Conservation (phyloP, 2,888 invertebrate species). For the Tortrix viridana region DNA sequence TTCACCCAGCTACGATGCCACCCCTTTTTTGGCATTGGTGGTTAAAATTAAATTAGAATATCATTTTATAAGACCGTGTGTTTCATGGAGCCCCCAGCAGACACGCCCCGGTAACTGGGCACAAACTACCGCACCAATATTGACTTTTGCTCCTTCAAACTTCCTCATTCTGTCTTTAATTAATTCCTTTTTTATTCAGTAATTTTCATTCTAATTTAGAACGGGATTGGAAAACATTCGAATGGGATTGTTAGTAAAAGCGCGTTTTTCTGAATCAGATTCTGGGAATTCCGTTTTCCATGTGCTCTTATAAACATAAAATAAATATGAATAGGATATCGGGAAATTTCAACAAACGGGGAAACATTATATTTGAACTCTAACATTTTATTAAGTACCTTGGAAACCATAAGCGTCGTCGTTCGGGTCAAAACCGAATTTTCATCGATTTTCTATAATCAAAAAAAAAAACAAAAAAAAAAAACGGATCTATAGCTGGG, state of each 20-base stretch:
- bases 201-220: constrained; percentile 19
- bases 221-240: constrained; percentile 35
- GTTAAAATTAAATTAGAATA: neutral
- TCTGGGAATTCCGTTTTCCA: neutral
- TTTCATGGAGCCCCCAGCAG: constrained; percentile 44
- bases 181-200: constrained; percentile 55
- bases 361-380: too few relatives aligned
- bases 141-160: constrained; percentile 72
- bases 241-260: constrained; percentile 37
- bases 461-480: too few relatives aligned
- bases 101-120: constrained; percentile 69
- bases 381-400: too few relatives aligned
- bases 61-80: constrained; percentile 7
- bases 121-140: constrained; percentile 74
- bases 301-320: neutral
- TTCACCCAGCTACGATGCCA: too few relatives aligned
- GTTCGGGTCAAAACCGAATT: too few relatives aligned
- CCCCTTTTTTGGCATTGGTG: too few relatives aligned
- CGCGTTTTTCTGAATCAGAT: neutral
- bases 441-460: too few relatives aligned
- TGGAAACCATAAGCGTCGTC: too few relatives aligned
- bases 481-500: too few relatives aligned
- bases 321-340: neutral
- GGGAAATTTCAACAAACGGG: too few relatives aligned
- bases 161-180: constrained; percentile 64